phyloP scores from a whole-genome alignment of 1,140 invertebrate species.

The Drosophila malerkotliana region DNA sequence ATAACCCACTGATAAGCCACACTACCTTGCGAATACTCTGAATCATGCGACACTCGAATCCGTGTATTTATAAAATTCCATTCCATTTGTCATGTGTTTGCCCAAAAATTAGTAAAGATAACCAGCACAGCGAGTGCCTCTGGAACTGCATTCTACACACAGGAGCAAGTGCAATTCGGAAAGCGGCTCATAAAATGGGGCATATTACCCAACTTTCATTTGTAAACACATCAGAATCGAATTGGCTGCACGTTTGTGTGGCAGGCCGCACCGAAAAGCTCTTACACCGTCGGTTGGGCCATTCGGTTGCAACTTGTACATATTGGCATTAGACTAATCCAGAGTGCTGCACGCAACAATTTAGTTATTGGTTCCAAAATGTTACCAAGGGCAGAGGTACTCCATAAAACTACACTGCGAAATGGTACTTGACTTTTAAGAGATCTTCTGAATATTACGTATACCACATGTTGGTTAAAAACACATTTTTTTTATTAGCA shows the following conservation, averaged over 20 bases:
- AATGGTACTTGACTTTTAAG: neutral
- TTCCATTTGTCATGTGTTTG: constrained; percentile 12
- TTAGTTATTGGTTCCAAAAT: constrained; percentile 57
- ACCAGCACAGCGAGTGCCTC: constrained; percentile 15
- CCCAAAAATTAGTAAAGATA: constrained; percentile 45
- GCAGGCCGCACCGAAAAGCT: constrained; percentile 56
- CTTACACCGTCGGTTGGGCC: constrained; percentile 29
- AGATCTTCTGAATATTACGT: neutral
- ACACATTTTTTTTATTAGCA: no score
- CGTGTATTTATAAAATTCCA: constrained; percentile 9
- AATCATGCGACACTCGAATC: constrained; percentile 16
- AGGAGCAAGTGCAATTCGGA: constrained; percentile 13
- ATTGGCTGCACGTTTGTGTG: constrained; percentile 60
- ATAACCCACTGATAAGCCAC: constrained; percentile 43
- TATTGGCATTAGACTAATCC: constrained; percentile 78
- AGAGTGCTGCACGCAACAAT: constrained; percentile 59
- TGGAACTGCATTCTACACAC: constrained; percentile 7
- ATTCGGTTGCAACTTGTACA: constrained; percentile 59
- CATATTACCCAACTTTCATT: constrained; percentile 43
- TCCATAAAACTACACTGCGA: neutral
- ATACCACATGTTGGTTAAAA: neutral
- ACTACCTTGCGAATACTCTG: constrained; percentile 21
- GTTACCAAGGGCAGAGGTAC: neutral
- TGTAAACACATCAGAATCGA: constrained; percentile 65
- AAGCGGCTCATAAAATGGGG: constrained; percentile 32